Evolutionary conservation across 2,113 vertebrate species (phyloP).

Genomic region (Electrona antarctica): DNA sequence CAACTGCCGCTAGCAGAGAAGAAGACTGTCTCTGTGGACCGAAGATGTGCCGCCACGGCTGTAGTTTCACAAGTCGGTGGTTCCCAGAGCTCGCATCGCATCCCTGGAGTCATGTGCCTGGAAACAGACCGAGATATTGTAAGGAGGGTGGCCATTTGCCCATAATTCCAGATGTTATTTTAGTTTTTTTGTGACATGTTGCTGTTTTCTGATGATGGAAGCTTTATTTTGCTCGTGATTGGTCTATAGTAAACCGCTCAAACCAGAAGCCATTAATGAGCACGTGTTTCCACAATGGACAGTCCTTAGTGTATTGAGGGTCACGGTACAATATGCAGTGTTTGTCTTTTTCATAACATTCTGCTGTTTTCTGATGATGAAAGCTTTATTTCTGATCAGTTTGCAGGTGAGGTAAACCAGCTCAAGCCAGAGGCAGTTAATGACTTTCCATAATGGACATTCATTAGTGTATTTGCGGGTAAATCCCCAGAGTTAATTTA

Average conservation of each 20-base stretch:
- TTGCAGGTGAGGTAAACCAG: not conserved
- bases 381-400: conserved; percentile 9
- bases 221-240: not conserved
- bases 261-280: conserved; percentile 7
- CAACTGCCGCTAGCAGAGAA: conserved; percentile 21
- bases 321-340: not conserved
- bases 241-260: conserved; percentile 3
- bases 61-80: conserved; percentile 38
- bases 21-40: conserved; percentile 14
- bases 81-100: conserved; percentile 29
- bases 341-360: not conserved
- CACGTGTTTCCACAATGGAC: conserved; percentile 11
- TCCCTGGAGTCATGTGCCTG: conserved; percentile 30
- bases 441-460: conserved; percentile 17
- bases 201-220: not conserved
- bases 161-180: not conserved
- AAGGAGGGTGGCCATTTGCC: not conserved
- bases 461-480: conserved; percentile 43
- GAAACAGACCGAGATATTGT: conserved; percentile 22
- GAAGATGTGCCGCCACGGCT: conserved; percentile 38
- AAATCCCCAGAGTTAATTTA: not conserved
- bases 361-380: conserved; percentile 1
- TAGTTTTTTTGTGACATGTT: not conserved
- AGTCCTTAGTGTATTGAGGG: conserved; percentile 43
- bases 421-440: conserved; percentile 12